A percentile compares a stretch with the other conserved stretches of the same genome.
Conservation (phyloP, 2,797 vertebrate genomes). For the Alca torda region DNA sequence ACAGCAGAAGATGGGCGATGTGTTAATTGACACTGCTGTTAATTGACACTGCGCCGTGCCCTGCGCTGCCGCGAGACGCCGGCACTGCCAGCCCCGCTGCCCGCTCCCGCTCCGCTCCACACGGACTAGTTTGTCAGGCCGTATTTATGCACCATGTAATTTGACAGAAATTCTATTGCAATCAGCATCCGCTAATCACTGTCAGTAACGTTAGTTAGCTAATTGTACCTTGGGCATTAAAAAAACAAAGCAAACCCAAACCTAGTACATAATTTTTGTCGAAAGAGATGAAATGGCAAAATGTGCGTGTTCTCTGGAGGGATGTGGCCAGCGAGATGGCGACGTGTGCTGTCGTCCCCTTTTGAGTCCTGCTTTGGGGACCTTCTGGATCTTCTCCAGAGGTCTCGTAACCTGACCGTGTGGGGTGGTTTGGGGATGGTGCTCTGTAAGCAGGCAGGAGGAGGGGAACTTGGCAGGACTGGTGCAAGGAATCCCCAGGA, state of each 20-base stretch:
- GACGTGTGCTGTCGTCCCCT: fast-evolving
- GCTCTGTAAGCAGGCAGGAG: neutral
- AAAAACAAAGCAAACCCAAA: neutral
- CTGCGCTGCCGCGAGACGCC: neutral
- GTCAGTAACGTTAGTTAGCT: constrained; percentile 10
- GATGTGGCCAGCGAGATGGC: neutral
- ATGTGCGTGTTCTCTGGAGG: neutral
- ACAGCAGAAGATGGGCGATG: fast-evolving
- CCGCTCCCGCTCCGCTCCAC: neutral
- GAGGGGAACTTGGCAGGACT: neutral
- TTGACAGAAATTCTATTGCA: constrained; percentile 52
- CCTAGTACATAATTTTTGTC: fast-evolving
- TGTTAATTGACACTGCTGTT: neutral
- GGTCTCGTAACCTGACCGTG: neutral
- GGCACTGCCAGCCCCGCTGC: neutral
- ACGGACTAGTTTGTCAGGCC: neutral
- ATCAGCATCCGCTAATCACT: constrained; percentile 50
- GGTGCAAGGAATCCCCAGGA: neutral
- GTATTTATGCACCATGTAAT: constrained; percentile 6
- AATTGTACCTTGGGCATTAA: constrained; percentile 28
- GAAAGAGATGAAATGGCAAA: neutral
- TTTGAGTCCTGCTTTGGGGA: neutral
- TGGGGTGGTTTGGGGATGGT: neutral
- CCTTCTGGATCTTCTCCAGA: neutral
- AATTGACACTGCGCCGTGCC: fast-evolving